phyloP scores from a whole-genome alignment of 2,113 vertebrate genomes.

The Scomber colias region DNA sequence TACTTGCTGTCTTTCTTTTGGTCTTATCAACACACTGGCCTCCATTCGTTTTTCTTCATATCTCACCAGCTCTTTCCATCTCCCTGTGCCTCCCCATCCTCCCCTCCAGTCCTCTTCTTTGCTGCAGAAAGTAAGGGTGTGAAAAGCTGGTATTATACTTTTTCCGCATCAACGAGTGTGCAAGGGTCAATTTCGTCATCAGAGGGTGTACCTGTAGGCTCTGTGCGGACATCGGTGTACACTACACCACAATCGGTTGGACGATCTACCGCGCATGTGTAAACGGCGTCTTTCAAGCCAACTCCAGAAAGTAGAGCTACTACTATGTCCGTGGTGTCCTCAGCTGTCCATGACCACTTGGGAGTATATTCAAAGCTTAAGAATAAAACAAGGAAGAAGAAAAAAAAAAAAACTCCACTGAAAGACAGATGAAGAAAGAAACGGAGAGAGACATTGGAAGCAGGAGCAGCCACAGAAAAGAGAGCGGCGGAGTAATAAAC shows the following conservation, averaged over 20 bases:
- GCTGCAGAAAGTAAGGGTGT: constrained; percentile 35
- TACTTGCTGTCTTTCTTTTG: constrained; percentile 58
- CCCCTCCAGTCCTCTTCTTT: constrained; percentile 17
- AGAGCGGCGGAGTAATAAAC: background rate
- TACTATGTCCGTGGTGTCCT: too few species aligned
- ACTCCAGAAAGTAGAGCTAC: too few species aligned
- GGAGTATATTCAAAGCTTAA: too few species aligned
- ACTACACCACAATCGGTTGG: too few species aligned
- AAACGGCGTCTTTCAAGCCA: too few species aligned
- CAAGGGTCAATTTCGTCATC: too few species aligned
- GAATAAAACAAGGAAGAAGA: constrained; percentile 8
- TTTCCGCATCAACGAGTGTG: too few species aligned
- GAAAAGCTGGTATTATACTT: background rate
- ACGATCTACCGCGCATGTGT: too few species aligned
- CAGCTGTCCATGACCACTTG: too few species aligned
- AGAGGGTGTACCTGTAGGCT: too few species aligned
- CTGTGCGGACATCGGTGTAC: too few species aligned
- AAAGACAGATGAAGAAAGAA: constrained; percentile 22
- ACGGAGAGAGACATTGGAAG: background rate
- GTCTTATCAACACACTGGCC: constrained; percentile 61
- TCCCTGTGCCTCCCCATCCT: constrained; percentile 31
- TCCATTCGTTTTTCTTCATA: constrained; percentile 64
- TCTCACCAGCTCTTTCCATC: constrained; percentile 37
- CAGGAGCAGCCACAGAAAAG: constrained; percentile 14
- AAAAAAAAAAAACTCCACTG: background rate